These are phyloP conservation scores for Canis aureus DNA, from an alignment of 2,113 vertebrate species.

Conservation along the genomic window DNA sequence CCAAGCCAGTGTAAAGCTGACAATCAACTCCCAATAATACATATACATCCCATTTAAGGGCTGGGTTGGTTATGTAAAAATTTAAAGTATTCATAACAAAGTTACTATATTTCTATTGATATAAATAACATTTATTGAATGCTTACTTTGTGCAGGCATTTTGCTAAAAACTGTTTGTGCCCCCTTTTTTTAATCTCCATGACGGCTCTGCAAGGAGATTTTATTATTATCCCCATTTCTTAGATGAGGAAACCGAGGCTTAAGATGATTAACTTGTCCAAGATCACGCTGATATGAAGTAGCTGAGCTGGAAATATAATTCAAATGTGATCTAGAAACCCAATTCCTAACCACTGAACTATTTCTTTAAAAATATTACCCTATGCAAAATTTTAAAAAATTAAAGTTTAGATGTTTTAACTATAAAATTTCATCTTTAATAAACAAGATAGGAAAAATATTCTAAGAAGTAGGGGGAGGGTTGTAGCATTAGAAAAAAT, in stretches of 20 bases:
- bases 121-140: neutral
- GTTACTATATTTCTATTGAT: neutral
- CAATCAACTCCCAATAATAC: neutral
- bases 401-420: neutral
- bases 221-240: neutral
- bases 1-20: neutral
- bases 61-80: neutral
- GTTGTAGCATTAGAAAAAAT: neutral
- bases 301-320: neutral
- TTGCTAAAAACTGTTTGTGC: neutral
- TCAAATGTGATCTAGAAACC: neutral
- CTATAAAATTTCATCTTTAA: neutral
- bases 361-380: neutral
- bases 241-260: neutral
- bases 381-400: neutral
- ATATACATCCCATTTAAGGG: neutral
- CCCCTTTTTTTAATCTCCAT: neutral
- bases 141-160: neutral
- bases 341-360: neutral
- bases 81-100: neutral
- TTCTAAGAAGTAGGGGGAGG: neutral
- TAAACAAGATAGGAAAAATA: neutral
- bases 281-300: neutral
- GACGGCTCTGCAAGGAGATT: neutral
- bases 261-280: neutral